A percentile compares a stretch with the other conserved stretches of the same genome.
phyloP scores from a whole-genome alignment of 2,888 invertebrate species.

The Trichopoda pennipes region DNA sequence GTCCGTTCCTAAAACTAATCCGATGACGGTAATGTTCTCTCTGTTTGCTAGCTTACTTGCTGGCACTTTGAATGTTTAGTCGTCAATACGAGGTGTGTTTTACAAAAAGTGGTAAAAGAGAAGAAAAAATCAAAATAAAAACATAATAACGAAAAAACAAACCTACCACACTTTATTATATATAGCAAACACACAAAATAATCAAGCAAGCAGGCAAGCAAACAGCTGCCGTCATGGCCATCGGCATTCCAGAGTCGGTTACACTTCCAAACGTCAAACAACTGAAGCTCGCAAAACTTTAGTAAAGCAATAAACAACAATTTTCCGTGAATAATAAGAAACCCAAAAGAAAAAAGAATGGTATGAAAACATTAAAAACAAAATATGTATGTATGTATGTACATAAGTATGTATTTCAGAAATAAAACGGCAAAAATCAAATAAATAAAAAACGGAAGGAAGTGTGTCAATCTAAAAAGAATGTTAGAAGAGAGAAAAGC shows the following conservation, averaged over 20 bases:
- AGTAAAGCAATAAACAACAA: slow-evolving; percentile 25
- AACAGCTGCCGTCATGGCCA: slow-evolving; percentile 68
- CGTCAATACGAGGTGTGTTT: slow-evolving; percentile 54
- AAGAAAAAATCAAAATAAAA: slow-evolving; percentile 8
- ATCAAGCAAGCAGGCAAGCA: slow-evolving; percentile 62
- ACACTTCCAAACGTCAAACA: slow-evolving; percentile 67
- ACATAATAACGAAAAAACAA: slow-evolving; percentile 38
- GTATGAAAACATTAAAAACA: slow-evolving; percentile 43
- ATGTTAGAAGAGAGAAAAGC: slow-evolving; percentile 28
- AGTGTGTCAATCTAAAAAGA: slow-evolving; percentile 45
- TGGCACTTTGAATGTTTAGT: slow-evolving; percentile 70
- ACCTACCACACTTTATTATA: slow-evolving; percentile 66
- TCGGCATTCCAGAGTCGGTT: slow-evolving; percentile 69
- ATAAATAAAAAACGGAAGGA: slow-evolving; percentile 49
- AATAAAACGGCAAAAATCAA: slow-evolving; percentile 11
- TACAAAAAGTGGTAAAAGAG: slow-evolving; percentile 32
- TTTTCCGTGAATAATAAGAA: slow-evolving; percentile 54
- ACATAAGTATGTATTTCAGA: not conserved
- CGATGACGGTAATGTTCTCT: slow-evolving; percentile 63
- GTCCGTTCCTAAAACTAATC: slow-evolving; percentile 65
- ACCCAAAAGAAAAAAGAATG: slow-evolving; percentile 46
- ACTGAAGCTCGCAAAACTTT: slow-evolving; percentile 65
- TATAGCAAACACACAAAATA: slow-evolving; percentile 60
- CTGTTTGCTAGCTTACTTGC: slow-evolving; percentile 51
- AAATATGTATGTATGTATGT: not conserved